A percentile compares a stretch with the other conserved stretches of the same genome.
phyloP scores from a whole-genome alignment of 1,140 invertebrate species.

The Dermatophagoides farinae region DNA sequence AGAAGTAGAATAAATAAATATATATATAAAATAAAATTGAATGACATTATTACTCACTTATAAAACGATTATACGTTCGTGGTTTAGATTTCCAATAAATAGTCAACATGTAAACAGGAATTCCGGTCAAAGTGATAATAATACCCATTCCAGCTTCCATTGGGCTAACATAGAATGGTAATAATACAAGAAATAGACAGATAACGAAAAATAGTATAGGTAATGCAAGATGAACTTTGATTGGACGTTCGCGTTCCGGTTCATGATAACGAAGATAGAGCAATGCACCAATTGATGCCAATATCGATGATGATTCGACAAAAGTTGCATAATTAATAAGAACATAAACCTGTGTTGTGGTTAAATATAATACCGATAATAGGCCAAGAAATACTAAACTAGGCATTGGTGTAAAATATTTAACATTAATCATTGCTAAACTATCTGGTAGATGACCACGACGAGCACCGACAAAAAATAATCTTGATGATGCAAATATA shows the following conservation, averaged over 20 bases:
- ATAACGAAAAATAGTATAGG: conserved; percentile 62
- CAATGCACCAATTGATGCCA: conserved; percentile 63
- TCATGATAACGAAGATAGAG: conserved; percentile 60
- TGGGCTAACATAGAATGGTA: conserved; percentile 40
- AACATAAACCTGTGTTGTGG: conserved; percentile 48
- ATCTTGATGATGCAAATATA: conserved; percentile 53
- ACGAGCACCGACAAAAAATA: conserved; percentile 78
- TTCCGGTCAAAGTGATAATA: conserved; percentile 59
- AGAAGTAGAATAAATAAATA: too few species aligned
- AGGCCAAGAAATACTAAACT: conserved; percentile 60
- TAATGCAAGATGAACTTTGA: conserved; percentile 52
- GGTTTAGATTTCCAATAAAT: conserved; percentile 57
- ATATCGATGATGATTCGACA: conserved; percentile 73
- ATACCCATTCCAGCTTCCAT: conserved; percentile 42
- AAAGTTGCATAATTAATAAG: conserved; percentile 86
- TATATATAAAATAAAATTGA: too few species aligned
- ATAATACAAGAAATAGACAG: conserved; percentile 53
- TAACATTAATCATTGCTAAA: conserved; percentile 64
- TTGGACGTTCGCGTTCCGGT: conserved; percentile 58
- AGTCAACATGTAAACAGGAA: conserved; percentile 64
- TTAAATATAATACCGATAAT: conserved; percentile 34
- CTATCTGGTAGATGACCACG: conserved; percentile 70
- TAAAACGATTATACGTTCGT: conserved; percentile 34
- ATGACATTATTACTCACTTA: conserved; percentile 37
- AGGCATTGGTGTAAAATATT: conserved; percentile 65